Evolutionary conservation across 2,888 invertebrate genomes (phyloP).

Genomic region (Thymelicus acteon): DNA sequence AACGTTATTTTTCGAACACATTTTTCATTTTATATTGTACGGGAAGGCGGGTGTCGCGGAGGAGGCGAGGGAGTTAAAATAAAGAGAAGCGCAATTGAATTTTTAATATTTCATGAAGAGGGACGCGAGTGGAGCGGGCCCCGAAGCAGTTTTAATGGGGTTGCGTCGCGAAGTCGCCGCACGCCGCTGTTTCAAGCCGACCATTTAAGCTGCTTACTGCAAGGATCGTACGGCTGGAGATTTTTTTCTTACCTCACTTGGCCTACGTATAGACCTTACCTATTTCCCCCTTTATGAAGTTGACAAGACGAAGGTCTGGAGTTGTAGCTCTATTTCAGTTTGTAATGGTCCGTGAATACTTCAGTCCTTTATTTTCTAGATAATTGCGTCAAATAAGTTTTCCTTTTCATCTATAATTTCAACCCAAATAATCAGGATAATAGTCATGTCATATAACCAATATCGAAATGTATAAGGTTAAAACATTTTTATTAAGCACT

Average conservation of each 20-base stretch:
- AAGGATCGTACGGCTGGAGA: background rate
- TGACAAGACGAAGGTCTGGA: no score
- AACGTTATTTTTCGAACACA: slow-evolving; percentile 82
- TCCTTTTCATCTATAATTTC: no score
- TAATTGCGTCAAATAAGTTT: no score
- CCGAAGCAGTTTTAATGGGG: slow-evolving; percentile 80
- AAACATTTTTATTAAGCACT: no score
- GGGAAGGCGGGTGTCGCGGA: slow-evolving; percentile 68
- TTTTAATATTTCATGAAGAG: slow-evolving; percentile 85
- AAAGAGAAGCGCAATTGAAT: slow-evolving; percentile 85
- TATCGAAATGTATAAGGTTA: no score
- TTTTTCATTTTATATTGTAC: slow-evolving; percentile 83
- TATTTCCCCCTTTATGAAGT: no score
- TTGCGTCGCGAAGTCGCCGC: slow-evolving; percentile 56
- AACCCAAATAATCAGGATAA: no score
- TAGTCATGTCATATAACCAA: no score
- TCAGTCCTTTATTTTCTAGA: no score
- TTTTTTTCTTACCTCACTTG: background rate
- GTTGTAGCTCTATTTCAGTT: no score
- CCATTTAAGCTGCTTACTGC: slow-evolving; percentile 1
- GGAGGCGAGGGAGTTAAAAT: slow-evolving; percentile 80
- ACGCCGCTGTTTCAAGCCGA: slow-evolving; percentile 39
- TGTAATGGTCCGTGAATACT: no score
- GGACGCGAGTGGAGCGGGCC: slow-evolving; percentile 60
- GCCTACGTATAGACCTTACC: slow-evolving; percentile 54